phyloP scores from a whole-genome alignment of 2,888 invertebrate species.

The Clistopyga incitator region DNA sequence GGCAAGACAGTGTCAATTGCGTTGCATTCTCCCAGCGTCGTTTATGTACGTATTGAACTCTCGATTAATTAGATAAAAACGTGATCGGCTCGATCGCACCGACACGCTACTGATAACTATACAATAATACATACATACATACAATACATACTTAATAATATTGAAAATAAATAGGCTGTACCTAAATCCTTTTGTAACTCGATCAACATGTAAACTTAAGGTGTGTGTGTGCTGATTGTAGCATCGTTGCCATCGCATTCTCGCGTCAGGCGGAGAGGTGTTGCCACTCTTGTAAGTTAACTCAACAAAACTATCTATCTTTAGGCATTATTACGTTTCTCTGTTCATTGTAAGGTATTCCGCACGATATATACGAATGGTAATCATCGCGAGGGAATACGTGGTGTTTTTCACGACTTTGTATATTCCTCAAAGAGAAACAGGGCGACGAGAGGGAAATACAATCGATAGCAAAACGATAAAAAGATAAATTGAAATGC shows the following conservation, averaged over 20 bases:
- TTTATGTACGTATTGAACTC: constrained; percentile 82
- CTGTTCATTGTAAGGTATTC: constrained; percentile 57
- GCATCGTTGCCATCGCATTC: constrained; percentile 83
- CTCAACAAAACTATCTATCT: constrained; percentile 81
- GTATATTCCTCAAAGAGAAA: constrained; percentile 43
- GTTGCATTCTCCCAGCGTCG: constrained; percentile 78
- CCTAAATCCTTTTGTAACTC: constrained; percentile 73
- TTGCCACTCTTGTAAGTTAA: constrained; percentile 84
- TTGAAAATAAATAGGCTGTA: constrained; percentile 75
- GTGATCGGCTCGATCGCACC: constrained; percentile 57
- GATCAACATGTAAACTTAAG: constrained; percentile 69
- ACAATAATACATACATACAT: constrained; percentile 25
- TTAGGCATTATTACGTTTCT: constrained; percentile 77
- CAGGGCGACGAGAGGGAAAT: constrained; percentile 59
- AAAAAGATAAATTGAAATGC: constrained; percentile 36
- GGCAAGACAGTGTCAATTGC: constrained; percentile 73
- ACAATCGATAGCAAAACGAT: constrained; percentile 44
- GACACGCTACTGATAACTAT: constrained; percentile 50
- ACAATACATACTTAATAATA: constrained; percentile 38
- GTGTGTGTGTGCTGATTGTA: constrained; percentile 83
- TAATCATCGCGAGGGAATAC: constrained; percentile 23
- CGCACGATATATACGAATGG: constrained; percentile 48
- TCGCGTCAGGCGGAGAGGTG: constrained; percentile 83
- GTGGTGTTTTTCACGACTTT: constrained; percentile 46
- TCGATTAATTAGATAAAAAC: constrained; percentile 71